phyloP scores from a whole-genome alignment of 35 echinoderm and acorn worm genomes.

The Ptychodera flava region DNA sequence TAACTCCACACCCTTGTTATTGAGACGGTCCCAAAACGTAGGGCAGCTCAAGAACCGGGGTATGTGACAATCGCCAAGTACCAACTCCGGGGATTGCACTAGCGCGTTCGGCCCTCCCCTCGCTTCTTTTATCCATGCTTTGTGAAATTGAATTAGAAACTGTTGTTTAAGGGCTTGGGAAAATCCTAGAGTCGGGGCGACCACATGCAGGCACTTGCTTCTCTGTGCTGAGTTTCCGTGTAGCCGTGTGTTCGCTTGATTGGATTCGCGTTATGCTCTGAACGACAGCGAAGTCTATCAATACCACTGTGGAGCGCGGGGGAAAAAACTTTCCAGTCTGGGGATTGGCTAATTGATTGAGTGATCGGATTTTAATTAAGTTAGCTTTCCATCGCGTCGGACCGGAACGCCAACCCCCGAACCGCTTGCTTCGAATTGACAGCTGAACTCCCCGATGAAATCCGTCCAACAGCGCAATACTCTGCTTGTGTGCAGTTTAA shows the following conservation, averaged over 20 bases:
- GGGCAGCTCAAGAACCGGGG: background rate
- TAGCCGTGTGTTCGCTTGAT: background rate
- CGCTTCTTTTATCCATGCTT: no score
- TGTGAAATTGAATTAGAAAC: background rate
- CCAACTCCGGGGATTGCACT: background rate
- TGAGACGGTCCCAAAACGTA: background rate
- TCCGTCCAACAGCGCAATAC: no score
- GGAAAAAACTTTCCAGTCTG: background rate
- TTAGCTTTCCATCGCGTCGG: background rate
- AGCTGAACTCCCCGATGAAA: no score
- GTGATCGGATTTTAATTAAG: background rate
- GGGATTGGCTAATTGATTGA: background rate
- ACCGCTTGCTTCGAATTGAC: no score
- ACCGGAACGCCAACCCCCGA: no score
- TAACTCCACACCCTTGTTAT: background rate
- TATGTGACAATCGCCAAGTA: background rate
- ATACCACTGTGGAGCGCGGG: background rate
- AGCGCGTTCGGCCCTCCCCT: background rate
- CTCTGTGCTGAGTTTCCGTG: background rate
- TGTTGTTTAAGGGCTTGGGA: background rate
- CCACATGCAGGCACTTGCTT: background rate
- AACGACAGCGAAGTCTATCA: background rate
- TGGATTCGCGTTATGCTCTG: background rate
- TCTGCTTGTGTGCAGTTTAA: no score
- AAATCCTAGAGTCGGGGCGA: background rate